phyloP scores from a whole-genome alignment of 2,113 vertebrate species.

The Megaptera novaeangliae region DNA sequence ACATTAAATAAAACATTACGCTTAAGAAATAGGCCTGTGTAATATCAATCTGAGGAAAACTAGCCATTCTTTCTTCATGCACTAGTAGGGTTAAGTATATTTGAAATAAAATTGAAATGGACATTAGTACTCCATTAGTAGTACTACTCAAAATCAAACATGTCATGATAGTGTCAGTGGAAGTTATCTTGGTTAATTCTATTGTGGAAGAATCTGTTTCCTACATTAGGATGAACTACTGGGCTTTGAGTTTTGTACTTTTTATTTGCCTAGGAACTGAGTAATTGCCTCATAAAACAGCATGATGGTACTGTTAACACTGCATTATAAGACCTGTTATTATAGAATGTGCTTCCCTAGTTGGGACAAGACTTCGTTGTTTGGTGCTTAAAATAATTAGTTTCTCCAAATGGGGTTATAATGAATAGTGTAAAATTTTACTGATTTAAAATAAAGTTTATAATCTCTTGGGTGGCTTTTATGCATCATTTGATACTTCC shows the following conservation, averaged over 20 bases:
- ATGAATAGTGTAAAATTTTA: slow-evolving; percentile 46
- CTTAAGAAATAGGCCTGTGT: background rate
- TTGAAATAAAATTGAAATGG: background rate
- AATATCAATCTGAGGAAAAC: background rate
- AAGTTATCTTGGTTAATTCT: background rate
- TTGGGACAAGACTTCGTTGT: slow-evolving; percentile 41
- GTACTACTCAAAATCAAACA: background rate
- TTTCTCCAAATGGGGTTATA: slow-evolving; percentile 35
- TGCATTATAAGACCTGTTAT: slow-evolving; percentile 68
- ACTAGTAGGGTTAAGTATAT: background rate
- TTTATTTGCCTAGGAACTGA: slow-evolving; percentile 52
- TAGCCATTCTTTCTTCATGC: background rate
- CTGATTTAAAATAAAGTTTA: slow-evolving; percentile 6
- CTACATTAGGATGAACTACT: background rate
- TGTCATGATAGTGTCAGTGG: background rate
- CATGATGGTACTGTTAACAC: slow-evolving; percentile 41
- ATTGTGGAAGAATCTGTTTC: background rate
- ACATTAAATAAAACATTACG: background rate
- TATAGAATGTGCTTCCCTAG: slow-evolving; percentile 37
- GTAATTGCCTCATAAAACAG: slow-evolving; percentile 69
- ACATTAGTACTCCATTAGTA: background rate
- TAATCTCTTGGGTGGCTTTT: slow-evolving; percentile 32
- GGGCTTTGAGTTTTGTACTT: slow-evolving; percentile 23
- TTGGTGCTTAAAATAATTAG: slow-evolving; percentile 26
- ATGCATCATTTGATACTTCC: background rate